Conservation (phyloP, 2,888 invertebrate genomes). For the Chrysolina americana region DNA sequence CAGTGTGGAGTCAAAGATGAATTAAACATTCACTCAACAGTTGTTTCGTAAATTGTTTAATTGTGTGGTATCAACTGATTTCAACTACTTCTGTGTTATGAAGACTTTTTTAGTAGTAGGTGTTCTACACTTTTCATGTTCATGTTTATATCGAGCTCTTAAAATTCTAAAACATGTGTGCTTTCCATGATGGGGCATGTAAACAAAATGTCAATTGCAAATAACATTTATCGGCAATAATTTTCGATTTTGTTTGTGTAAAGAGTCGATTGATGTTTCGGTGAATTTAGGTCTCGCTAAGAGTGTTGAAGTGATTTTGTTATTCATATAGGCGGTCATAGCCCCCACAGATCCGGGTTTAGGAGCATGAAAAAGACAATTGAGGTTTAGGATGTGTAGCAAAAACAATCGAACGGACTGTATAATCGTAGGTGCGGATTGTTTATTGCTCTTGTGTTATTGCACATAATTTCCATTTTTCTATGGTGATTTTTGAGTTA, state of each 20-base stretch:
- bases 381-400: no score
- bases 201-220: constrained; percentile 41
- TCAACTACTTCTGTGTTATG: no score
- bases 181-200: constrained; percentile 27
- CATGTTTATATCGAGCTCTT: neutral
- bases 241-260: constrained; percentile 41
- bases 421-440: no score
- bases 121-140: neutral
- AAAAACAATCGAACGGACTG: no score
- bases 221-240: constrained; percentile 44
- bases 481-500: no score
- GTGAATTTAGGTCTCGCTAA: constrained; percentile 38
- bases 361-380: neutral
- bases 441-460: no score
- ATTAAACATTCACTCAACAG: no score
- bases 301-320: constrained; percentile 24
- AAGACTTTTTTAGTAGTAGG: no score
- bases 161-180: constrained; percentile 9
- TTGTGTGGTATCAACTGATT: no score
- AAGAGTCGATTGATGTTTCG: constrained; percentile 38
- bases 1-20: no score
- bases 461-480: no score
- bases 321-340: constrained; percentile 4
- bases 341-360: neutral
- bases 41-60: no score